Evolutionary conservation across 2,888 invertebrate species (phyloP), one percentile per base, ranked within the genome.

Genomic region (Pristionchus fissidentatus): DNA sequence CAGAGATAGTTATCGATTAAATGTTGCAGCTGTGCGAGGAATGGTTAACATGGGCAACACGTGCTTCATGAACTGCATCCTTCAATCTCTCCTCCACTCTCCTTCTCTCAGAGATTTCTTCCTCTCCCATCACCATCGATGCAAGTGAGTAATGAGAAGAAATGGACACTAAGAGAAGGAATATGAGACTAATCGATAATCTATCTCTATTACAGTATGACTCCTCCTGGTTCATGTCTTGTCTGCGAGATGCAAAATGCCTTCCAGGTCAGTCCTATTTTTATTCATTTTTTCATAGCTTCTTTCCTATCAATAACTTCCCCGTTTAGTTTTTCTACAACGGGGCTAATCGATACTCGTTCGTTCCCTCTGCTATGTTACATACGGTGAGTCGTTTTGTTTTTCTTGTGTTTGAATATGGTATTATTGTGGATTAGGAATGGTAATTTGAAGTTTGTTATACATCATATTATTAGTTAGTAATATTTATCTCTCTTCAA

Each of bases 11-110:
- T 26, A 26, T 26, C 26, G 8, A 29, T 46, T 46, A 4, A 0
- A 13, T 19, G 19, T 77, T 85, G 62, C 38, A 87, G 95, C 98
- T 57, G 94, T 99, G 84, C 94, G 98, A 83, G 98, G 98, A 0
- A 94, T 99, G 84, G 95, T 97, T 91, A 99, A 99, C 93, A 94
- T 99, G 87, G 98, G 98, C 52, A 96, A 97, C 89, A 98, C 98
- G 4, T 99, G 98, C 93, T 99, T 97, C 93, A 97, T 99, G 97
- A 98, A 97, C 93, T 97, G 97, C 92, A 97, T 98, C 90, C 57
- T 85, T 2, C 85, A 84, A 94, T 96, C 97, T 0, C 93, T 99
- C 88, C 97, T 97, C 88, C 98, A 98, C 93, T 98, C 97, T 4
- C 97, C 98, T 1, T 94, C 98, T 57, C 94, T 99, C 83, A 94